phyloP scores from a whole-genome alignment of 2,888 invertebrate genomes.

The Philereme transversata region DNA sequence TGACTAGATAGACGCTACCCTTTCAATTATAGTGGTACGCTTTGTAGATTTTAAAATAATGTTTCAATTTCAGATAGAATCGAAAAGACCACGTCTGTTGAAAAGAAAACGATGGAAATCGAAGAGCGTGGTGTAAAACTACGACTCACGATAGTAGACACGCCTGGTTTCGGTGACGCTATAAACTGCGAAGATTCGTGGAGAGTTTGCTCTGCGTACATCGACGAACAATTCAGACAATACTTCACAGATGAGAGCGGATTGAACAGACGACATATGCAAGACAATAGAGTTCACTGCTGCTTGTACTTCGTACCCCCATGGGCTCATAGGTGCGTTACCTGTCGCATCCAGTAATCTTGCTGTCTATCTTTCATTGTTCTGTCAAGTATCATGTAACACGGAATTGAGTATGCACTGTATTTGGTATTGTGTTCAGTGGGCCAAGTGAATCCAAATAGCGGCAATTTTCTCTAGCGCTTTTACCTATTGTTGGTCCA shows the following conservation, averaged over 20 bases:
- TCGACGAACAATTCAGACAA: conserved; percentile 94
- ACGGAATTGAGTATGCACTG: conserved; percentile 15
- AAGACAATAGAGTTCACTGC: conserved; percentile 98
- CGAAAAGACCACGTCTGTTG: conserved; percentile 88
- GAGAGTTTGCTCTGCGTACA: conserved; percentile 95
- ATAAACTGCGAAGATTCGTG: conserved; percentile 97
- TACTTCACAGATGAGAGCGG: conserved; percentile 97
- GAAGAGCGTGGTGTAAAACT: conserved; percentile 96
- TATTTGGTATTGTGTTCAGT: conserved; percentile 47
- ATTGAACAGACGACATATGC: conserved; percentile 95
- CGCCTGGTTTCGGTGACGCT: conserved; percentile 97
- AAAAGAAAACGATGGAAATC: conserved; percentile 95
- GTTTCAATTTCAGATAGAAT: conserved; percentile 79
- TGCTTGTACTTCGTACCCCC: conserved; percentile 98
- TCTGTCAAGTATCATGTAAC: conserved; percentile 22
- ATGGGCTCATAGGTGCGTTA: conserved; percentile 94
- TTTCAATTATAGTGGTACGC: not conserved
- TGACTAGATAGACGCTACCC: not conserved
- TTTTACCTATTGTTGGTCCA: conserved; percentile 40
- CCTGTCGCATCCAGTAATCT: conserved; percentile 10
- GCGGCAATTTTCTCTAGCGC: conserved; percentile 37
- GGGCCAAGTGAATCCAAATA: conserved; percentile 48
- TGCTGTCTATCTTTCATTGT: conserved; percentile 23
- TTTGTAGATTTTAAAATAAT: not conserved
- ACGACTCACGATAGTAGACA: conserved; percentile 95